Evolutionary conservation across 2,113 vertebrate species (phyloP).

Genomic region (Isurus oxyrinchus): DNA sequence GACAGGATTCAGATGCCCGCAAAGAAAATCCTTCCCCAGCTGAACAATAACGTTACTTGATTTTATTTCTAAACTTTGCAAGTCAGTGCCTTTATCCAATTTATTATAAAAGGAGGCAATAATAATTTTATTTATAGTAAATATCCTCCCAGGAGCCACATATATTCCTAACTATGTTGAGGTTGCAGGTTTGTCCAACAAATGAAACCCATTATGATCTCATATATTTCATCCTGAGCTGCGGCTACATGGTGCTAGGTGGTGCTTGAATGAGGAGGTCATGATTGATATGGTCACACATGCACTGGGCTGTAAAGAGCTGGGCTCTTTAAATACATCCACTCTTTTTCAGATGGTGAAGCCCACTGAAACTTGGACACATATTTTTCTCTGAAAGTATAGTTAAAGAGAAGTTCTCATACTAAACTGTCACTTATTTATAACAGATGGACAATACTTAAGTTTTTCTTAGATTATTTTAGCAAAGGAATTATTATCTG

Average conservation of each 20-base stretch:
- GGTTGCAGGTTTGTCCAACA: background rate
- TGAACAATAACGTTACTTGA: background rate
- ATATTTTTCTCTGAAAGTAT: background rate
- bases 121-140: background rate
- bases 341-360: too few species aligned
- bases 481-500: background rate
- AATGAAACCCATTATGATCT: background rate
- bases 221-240: background rate
- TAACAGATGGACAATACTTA: background rate
- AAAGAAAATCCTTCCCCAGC: background rate
- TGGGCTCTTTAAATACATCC: too few species aligned
- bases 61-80: background rate
- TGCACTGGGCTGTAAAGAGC: background rate
- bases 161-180: background rate
- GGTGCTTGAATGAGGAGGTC: background rate
- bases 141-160: background rate
- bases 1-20: too few species aligned
- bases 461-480: background rate
- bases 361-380: background rate
- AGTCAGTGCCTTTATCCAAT: background rate
- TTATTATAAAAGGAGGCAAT: background rate
- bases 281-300: background rate
- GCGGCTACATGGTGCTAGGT: background rate
- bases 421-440: background rate
- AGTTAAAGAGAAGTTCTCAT: background rate